Base-by-base conservation (phyloP, 2,888 invertebrate species). In the Parochlus steinenii region DNA sequence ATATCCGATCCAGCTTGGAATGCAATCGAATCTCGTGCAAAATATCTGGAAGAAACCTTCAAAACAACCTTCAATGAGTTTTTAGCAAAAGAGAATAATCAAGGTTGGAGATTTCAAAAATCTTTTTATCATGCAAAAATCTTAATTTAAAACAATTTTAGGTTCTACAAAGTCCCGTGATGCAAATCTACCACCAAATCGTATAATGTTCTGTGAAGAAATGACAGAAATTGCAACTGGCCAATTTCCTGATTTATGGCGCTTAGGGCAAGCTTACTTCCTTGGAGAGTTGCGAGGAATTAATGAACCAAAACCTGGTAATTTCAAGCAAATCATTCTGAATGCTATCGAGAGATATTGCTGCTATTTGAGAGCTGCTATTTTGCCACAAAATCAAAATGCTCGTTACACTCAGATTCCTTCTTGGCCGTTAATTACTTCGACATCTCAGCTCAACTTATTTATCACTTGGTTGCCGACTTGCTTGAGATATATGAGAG, bases 1-100 rank as follows among this genome's bases (percentile, higher is more conserved):
- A 53, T 53, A 4, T 83, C 81, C 6, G 95, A 98, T 60, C 90
- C 95, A 2, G 95, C 93, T 0, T 97, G 97, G 97, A 81, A 86
- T 43, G 93, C 92, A 4, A 81, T 98, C 43, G 71, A 68, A 31
- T 76, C 81, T 41, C 77, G 86, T 42, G 79, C 83, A 40, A 74
- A 78, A 34, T 89, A 85, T 58, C 65, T 92, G 37, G 58, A 58
- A 40, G 43, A 47, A 10, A 55, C 56, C 0, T 58, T 58, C 25
- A 54, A 54, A 3, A 50, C 50, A 30, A 53, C 56, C 0, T 59
- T 55, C 37, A 57, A 57, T 16, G 53, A 53, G 36, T 56, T 52
- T 26, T 44, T 50, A 11, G 48, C 48, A 7, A 58, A 57, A 33
- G 58, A 59, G 33, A 39, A 46, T n/a, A n/a, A n/a, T 6, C 42